Evolutionary conservation across 2,888 invertebrate species (phyloP).

Genomic region (Oconnorella tubifera): DNA sequence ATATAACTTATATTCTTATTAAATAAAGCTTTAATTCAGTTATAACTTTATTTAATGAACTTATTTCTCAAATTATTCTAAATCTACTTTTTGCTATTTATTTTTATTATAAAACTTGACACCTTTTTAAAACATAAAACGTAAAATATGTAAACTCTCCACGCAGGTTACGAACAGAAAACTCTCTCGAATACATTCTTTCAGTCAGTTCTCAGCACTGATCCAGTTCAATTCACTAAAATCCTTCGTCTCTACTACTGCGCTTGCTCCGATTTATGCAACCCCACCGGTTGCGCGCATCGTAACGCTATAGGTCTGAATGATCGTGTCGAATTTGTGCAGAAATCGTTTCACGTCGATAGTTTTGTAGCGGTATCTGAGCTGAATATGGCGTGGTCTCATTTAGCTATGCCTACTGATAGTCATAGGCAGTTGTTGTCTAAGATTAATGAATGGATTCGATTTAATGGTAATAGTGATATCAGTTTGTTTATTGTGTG

Average conservation of each 20-base stretch:
- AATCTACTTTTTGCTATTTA: too few relatives aligned
- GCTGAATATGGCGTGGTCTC: slow-evolving; percentile 7
- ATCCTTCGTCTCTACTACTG: slow-evolving; percentile 14
- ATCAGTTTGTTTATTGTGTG: too few relatives aligned
- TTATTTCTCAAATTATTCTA: too few relatives aligned
- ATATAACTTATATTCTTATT: too few relatives aligned
- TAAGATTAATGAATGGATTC: slow-evolving; percentile 15
- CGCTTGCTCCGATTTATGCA: not conserved
- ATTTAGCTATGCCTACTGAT: slow-evolving; percentile 3
- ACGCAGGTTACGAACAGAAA: slow-evolving; percentile 13
- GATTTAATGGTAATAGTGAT: not conserved
- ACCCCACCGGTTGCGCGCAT: not conserved
- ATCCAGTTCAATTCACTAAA: slow-evolving; percentile 9
- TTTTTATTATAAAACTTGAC: too few relatives aligned
- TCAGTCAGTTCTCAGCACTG: slow-evolving; percentile 1
- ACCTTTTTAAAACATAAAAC: too few relatives aligned
- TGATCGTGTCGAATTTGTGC: not conserved
- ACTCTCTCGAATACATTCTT: slow-evolving; percentile 10
- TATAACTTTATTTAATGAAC: too few relatives aligned
- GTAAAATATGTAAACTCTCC: too few relatives aligned
- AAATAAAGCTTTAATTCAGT: too few relatives aligned
- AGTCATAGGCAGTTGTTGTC: slow-evolving; percentile 4
- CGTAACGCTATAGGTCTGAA: too few relatives aligned
- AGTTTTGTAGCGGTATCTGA: slow-evolving; percentile 8
- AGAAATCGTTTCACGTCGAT: slow-evolving; percentile 14